Evolutionary conservation across 2,888 invertebrate species (phyloP).

Genomic region (Agriotes lineatus): DNA sequence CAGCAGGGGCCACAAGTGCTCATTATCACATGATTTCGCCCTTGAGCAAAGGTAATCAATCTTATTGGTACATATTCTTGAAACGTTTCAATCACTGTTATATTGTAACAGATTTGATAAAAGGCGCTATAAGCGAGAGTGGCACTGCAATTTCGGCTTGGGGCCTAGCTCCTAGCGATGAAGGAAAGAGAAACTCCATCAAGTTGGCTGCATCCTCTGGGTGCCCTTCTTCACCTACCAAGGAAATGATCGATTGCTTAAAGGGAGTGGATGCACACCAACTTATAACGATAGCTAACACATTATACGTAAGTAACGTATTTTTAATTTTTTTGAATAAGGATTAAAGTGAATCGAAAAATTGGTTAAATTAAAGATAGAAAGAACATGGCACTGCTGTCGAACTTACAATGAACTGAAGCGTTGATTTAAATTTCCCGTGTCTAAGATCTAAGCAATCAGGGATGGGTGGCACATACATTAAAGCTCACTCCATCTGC

Average conservation of each 20-base stretch:
- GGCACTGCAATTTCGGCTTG: not conserved
- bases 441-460: too few species aligned
- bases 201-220: not conserved
- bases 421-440: too few species aligned
- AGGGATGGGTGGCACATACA: too few species aligned
- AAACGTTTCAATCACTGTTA: too few species aligned
- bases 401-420: too few species aligned
- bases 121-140: constrained; percentile 63
- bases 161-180: not conserved
- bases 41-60: constrained; percentile 58
- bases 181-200: not conserved
- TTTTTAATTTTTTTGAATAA: too few species aligned
- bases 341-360: too few species aligned
- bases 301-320: not conserved
- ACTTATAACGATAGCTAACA: not conserved
- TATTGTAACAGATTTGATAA: constrained; percentile 8
- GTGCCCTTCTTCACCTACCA: not conserved
- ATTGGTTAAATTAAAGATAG: too few species aligned
- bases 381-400: too few species aligned
- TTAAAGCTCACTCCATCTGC: too few species aligned
- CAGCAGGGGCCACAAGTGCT: constrained; percentile 65
- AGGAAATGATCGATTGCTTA: not conserved
- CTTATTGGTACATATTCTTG: too few species aligned
- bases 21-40: constrained; percentile 65
- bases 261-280: not conserved